Evolutionary conservation across 2,888 invertebrate genomes (phyloP).

Genomic region (Acrobasis suavella): DNA sequence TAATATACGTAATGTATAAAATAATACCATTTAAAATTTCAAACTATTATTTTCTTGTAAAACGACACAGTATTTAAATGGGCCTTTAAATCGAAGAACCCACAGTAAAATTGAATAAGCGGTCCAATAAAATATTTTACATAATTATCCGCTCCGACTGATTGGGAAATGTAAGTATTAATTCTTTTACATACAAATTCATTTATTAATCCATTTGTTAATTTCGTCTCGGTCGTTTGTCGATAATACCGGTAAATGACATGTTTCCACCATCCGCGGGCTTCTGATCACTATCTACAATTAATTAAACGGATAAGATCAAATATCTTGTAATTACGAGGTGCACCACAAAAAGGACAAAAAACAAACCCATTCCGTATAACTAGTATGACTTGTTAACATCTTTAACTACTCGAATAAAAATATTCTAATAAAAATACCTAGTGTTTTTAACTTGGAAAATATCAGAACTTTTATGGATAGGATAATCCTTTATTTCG

Average conservation of each 20-base stretch:
- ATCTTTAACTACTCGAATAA: slow-evolving; percentile 20
- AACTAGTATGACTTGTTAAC: slow-evolving; percentile 19
- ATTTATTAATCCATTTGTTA: slow-evolving; percentile 23
- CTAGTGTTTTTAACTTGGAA: slow-evolving; percentile 1
- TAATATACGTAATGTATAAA: no score
- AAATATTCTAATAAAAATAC: slow-evolving; percentile 20
- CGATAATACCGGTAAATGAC: slow-evolving; percentile 24
- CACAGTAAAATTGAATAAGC: slow-evolving; percentile 17
- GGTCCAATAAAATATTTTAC: slow-evolving; percentile 21
- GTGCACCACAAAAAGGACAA: slow-evolving; percentile 18
- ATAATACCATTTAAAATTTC: not conserved
- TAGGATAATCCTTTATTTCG: slow-evolving; percentile 5
- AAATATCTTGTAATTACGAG: slow-evolving; percentile 22
- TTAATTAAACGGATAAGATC: slow-evolving; percentile 38
- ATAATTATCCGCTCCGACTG: slow-evolving; percentile 19
- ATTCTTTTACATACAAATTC: slow-evolving; percentile 24
- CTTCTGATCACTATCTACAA: slow-evolving; percentile 31
- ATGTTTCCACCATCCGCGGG: slow-evolving; percentile 28
- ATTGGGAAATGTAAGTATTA: slow-evolving; percentile 17
- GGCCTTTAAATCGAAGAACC: slow-evolving; percentile 11
- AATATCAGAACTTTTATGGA: slow-evolving; percentile 9
- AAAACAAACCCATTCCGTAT: slow-evolving; percentile 16
- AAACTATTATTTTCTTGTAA: slow-evolving; percentile 5
- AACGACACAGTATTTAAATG: not conserved
- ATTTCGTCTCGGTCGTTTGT: slow-evolving; percentile 19